These are phyloP conservation scores for Hypolimnas misippus DNA, from an alignment of 2,888 invertebrate genomes.

Conservation along the genomic window DNA sequence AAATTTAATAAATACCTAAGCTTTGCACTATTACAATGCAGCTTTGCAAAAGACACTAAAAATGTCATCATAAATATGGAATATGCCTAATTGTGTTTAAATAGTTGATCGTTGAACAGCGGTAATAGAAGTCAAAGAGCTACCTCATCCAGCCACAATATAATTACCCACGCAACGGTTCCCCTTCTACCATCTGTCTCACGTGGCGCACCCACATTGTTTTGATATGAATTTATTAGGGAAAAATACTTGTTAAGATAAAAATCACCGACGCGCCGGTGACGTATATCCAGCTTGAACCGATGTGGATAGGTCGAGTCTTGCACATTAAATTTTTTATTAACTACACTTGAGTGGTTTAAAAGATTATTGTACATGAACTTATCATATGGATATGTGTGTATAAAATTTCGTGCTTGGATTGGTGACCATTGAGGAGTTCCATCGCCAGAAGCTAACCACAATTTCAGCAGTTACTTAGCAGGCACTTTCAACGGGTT, in stretches of 20 bases:
- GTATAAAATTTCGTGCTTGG: too few species aligned
- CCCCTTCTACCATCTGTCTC: slow-evolving; percentile 52
- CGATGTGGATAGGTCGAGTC: neutral
- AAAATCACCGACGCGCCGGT: slow-evolving; percentile 48
- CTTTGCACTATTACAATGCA: too few species aligned
- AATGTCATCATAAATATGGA: too few species aligned
- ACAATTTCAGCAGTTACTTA: too few species aligned
- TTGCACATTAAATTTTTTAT: neutral
- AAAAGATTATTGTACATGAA: too few species aligned
- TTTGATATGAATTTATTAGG: slow-evolving; percentile 64
- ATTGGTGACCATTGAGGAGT: too few species aligned
- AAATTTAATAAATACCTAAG: too few species aligned
- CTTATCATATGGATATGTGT: too few species aligned
- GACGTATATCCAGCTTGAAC: slow-evolving; percentile 2
- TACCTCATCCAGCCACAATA: slow-evolving; percentile 53
- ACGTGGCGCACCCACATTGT: slow-evolving; percentile 59
- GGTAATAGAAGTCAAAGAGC: slow-evolving; percentile 60
- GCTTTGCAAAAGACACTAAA: too few species aligned
- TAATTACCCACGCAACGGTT: slow-evolving; percentile 61
- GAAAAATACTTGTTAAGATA: slow-evolving; percentile 59
- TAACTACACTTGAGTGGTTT: too few species aligned
- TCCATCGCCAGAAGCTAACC: too few species aligned
- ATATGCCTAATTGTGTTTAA: neutral
- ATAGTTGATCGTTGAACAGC: slow-evolving; percentile 30
- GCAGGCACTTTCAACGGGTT: too few species aligned